Base-by-base conservation (phyloP, 2,888 invertebrate genomes). In the Trimorus sp. region DNA sequence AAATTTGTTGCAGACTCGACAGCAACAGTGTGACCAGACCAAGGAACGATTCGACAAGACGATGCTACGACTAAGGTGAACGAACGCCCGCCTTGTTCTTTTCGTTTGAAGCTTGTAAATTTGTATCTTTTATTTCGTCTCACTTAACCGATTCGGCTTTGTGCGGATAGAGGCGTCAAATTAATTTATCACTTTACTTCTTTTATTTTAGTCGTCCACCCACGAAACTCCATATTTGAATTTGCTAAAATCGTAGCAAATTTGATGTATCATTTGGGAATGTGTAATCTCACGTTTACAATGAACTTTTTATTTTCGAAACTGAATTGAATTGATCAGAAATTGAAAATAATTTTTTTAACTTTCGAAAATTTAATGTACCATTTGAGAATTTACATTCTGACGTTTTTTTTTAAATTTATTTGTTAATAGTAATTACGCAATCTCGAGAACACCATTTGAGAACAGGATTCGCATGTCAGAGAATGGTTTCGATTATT, bases 11-110 rank as follows among this genome's bases (percentile, higher is more conserved):
- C 70, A 71, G 65, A 69, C 49, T 51, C 77, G 59, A 70, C 69
- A 58, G 63, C 68, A 56, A 62, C 49, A 37, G 62, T 58, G 59
- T 51, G 60, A 73, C 73, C 56, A 73, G 68, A 79, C 79, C 73
- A 79, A 79, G 79, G 68, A 66, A 73, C 45, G 79, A 63, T 79
- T 79, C 79, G 73, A 79, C 79, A 79, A 79, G 60, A 73, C 66
- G 79, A 62, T 73, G 65, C 78, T 70, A 71, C 54, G 38, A 49
- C 76, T 4, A 59, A 73, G 79, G 79, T 79, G 71, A 79, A 79
- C 15, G 78, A 78, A 73, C 71, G 68, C 68, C 6, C 7, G 38
- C 48, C 60, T 73, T 60, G 66, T 73, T 79, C 73, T 71, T 73
- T 70, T 70, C 68, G 54, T 49, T 63, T 38, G 37, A 54, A 16